Conservation (phyloP, 2,113 vertebrate species). For the Accipiter virgatus region DNA sequence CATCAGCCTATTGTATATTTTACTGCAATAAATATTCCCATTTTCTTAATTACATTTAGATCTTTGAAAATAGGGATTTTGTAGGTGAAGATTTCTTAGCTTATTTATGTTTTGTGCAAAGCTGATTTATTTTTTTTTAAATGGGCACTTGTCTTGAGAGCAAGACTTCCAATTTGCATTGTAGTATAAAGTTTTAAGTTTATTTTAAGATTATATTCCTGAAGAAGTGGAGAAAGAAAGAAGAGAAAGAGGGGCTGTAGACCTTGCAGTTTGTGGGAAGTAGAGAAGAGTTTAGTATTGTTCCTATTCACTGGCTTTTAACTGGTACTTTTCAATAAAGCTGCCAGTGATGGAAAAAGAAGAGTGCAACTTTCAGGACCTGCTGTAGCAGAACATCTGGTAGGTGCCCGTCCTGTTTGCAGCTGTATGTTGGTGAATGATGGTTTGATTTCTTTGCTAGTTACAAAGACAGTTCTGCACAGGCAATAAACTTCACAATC, state of each 20-base stretch:
- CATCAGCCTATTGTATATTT: not conserved
- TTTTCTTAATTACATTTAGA: not conserved
- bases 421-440: not conserved
- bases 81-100: not conserved
- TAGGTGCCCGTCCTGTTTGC: not conserved
- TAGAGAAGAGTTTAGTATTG: not conserved
- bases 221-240: not conserved
- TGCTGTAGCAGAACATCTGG: not conserved
- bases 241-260: not conserved
- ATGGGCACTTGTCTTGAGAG: not conserved
- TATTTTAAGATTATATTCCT: not conserved
- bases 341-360: not conserved
- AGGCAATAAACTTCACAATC: not conserved
- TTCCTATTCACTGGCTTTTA: not conserved
- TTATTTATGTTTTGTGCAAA: not conserved
- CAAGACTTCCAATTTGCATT: not conserved
- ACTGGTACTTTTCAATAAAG: not conserved
- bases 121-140: not conserved
- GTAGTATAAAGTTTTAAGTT: not conserved
- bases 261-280: not conserved
- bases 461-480: not conserved
- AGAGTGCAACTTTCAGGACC: not conserved
- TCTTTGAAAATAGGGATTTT: not conserved
- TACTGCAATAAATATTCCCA: not conserved
- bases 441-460: not conserved